A percentile compares a stretch with the other conserved stretches of the same genome.
phyloP scores from a whole-genome alignment of 2,113 vertebrate genomes.

The Leucoraja erinaceus region DNA sequence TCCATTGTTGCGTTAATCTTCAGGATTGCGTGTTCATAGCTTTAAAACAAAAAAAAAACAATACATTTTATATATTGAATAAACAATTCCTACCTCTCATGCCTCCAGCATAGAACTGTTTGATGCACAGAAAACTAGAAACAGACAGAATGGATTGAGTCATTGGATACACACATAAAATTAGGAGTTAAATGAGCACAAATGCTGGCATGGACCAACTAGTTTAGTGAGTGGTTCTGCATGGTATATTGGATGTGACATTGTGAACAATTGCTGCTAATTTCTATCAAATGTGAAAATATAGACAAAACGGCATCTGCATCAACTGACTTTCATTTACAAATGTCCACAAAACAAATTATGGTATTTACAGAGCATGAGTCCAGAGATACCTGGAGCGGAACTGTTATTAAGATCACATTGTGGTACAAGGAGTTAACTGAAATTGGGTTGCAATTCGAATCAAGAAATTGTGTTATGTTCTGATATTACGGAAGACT shows the following conservation, averaged over 20 bases:
- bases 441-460: neutral
- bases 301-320: neutral
- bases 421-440: neutral
- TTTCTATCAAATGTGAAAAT: neutral
- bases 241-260: too few relatives aligned
- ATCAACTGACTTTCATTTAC: neutral
- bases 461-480: neutral
- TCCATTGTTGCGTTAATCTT: neutral
- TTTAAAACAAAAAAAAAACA: slow-evolving; percentile 1
- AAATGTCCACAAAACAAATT: neutral
- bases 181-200: too few relatives aligned
- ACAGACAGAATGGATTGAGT: neutral
- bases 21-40: neutral
- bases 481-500: neutral
- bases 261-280: neutral
- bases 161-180: too few relatives aligned
- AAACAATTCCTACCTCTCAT: neutral
- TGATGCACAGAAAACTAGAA: neutral
- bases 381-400: neutral
- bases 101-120: neutral
- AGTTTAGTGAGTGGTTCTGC: too few relatives aligned
- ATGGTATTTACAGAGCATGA: neutral
- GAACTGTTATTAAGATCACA: neutral
- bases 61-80: neutral
- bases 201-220: too few relatives aligned